phyloP scores from a whole-genome alignment of 92 coral and sea anemone species.

The Palythoa grandiflora region DNA sequence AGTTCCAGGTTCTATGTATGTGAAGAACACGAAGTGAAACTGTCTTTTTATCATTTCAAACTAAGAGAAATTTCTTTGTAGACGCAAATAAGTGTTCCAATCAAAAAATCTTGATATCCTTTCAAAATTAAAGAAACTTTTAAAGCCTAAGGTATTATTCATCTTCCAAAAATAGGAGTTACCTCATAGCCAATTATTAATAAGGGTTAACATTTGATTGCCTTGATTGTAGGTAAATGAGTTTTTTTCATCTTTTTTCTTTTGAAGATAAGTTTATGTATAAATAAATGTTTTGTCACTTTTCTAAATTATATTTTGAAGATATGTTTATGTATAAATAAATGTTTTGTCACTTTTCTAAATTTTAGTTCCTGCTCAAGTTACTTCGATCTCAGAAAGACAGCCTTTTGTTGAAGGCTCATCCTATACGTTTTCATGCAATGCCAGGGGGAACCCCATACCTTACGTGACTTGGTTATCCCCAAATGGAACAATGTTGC shows the following conservation, averaged over 20 bases:
- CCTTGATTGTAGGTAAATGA: too few relatives aligned
- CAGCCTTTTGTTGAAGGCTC: conserved; percentile 59
- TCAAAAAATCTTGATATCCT: too few relatives aligned
- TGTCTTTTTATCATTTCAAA: too few relatives aligned
- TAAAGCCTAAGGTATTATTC: too few relatives aligned
- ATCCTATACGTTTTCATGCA: conserved; percentile 54
- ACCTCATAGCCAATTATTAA: too few relatives aligned
- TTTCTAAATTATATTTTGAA: neutral
- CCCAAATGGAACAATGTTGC: conserved; percentile 58
- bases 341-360: neutral
- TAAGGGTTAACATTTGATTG: too few relatives aligned
- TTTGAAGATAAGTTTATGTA: neutral
- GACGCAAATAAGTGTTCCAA: too few relatives aligned
- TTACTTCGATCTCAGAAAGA: conserved; percentile 51
- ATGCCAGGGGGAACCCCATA: conserved; percentile 55
- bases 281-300: neutral
- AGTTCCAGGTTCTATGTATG: too few relatives aligned
- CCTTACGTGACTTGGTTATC: conserved; percentile 61
- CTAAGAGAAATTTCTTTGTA: neutral
- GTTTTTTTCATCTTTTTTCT: too few relatives aligned
- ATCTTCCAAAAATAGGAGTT: too few relatives aligned
- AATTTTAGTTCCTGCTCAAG: conserved; percentile 53
- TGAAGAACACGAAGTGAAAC: too few relatives aligned
- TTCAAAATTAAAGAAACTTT: too few relatives aligned
- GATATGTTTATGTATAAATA: neutral